These are phyloP conservation scores for Oligia strigilis DNA, from an alignment of 2,888 invertebrate genomes.

Conservation along the genomic window DNA sequence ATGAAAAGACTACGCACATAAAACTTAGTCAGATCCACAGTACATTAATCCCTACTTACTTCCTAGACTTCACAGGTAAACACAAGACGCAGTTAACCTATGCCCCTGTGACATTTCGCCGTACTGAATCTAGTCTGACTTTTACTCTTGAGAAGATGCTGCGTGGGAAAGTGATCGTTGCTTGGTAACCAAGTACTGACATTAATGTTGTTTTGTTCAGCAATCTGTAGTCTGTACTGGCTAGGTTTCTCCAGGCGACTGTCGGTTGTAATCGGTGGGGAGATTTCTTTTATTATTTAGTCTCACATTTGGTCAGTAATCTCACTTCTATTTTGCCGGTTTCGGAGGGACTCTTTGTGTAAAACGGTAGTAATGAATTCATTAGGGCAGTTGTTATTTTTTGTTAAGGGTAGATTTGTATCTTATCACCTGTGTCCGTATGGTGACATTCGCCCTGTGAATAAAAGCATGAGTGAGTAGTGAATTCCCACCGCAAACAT, in stretches of 20 bases:
- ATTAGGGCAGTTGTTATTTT: not conserved
- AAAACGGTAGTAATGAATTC: not conserved
- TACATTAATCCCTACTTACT: constrained; percentile 9
- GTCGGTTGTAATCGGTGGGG: not conserved
- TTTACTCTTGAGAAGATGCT: constrained; percentile 64
- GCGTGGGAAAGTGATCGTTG: constrained; percentile 70
- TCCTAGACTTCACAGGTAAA: constrained; percentile 47
- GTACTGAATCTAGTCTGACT: constrained; percentile 68
- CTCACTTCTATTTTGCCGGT: not conserved
- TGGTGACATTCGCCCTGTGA: not conserved
- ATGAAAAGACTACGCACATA: not conserved
- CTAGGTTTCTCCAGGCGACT: constrained; percentile 12
- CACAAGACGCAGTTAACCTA: constrained; percentile 71
- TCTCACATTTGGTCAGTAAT: too few relatives aligned
- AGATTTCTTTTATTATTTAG: not conserved
- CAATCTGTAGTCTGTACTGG: constrained; percentile 15
- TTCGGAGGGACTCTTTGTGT: not conserved
- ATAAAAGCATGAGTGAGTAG: not conserved
- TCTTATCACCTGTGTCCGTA: not conserved
- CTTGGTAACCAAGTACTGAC: constrained; percentile 4
- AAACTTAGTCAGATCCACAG: not conserved
- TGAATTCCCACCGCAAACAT: not conserved
- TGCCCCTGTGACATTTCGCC: constrained; percentile 76
- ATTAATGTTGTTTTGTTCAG: constrained; percentile 18
- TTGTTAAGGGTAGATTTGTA: not conserved